Evolutionary conservation across 2,888 invertebrate species (phyloP).

Genomic region (Noctua janthe): DNA sequence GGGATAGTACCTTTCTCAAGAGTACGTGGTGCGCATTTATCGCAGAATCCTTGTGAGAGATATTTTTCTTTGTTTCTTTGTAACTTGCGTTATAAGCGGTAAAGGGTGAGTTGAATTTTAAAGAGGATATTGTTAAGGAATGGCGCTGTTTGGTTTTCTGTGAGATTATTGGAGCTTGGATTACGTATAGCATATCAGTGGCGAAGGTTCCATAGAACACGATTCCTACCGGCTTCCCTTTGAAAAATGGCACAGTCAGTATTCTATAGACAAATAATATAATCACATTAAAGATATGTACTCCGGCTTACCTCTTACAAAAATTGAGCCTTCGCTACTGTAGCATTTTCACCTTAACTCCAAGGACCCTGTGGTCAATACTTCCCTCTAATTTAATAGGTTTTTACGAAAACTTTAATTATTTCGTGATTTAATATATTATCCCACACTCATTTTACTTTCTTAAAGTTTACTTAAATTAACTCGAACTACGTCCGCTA

Average conservation of each 20-base stretch:
- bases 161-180: not conserved
- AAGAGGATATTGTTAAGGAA: not conserved
- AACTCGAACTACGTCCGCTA: no score
- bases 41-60: slow-evolving; percentile 3
- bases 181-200: not conserved
- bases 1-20: slow-evolving; percentile 44
- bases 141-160: not conserved
- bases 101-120: slow-evolving; percentile 6
- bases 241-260: no score
- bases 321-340: no score
- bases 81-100: not conserved
- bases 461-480: no score
- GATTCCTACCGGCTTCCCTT: no score
- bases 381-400: not conserved
- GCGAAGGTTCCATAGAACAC: no score
- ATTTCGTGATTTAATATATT: not conserved
- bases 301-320: no score
- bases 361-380: not conserved
- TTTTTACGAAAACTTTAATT: not conserved
- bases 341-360: not conserved
- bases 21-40: slow-evolving; percentile 40
- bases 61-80: slow-evolving; percentile 18
- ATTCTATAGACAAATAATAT: no score
- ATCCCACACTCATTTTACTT: not conserved
- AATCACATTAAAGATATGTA: no score